A percentile compares a stretch with the other conserved stretches of the same genome.
These are phyloP conservation scores for Ennomos quercinarius DNA, from an alignment of 2,888 invertebrate species.

Conservation along the genomic window DNA sequence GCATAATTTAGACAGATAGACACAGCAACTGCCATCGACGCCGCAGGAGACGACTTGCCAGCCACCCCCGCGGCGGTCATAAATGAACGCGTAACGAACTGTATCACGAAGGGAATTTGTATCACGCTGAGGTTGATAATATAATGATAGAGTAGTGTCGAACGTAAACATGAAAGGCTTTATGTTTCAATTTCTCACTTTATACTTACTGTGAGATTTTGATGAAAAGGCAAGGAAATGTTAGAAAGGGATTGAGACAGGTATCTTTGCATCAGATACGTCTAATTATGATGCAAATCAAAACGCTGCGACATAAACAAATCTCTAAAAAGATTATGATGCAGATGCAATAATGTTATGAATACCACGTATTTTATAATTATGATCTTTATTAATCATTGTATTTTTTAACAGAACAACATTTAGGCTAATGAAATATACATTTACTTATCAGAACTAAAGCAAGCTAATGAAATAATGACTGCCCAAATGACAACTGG, in stretches of 20 bases:
- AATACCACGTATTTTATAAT: too few relatives aligned
- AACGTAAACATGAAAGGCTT: neutral
- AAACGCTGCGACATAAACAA: too few relatives aligned
- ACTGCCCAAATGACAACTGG: conserved; percentile 5
- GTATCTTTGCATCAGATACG: too few relatives aligned
- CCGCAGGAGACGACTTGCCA: conserved; percentile 13
- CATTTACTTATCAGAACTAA: conserved; percentile 1
- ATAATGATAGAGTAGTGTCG: conserved; percentile 6
- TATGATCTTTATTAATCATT: too few relatives aligned
- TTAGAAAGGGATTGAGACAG: too few relatives aligned
- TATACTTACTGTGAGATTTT: too few relatives aligned
- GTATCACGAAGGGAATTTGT: conserved; percentile 17
- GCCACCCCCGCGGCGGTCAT: conserved; percentile 12
- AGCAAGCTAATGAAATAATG: conserved; percentile 6
- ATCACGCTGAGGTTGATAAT: conserved; percentile 17
- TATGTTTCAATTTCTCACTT: too few relatives aligned
- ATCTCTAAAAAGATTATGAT: too few relatives aligned
- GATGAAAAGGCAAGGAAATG: too few relatives aligned
- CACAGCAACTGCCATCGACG: conserved; percentile 6
- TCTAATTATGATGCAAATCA: too few relatives aligned
- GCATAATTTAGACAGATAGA: neutral
- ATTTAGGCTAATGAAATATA: too few relatives aligned
- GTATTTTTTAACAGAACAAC: conserved; percentile 2
- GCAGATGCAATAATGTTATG: too few relatives aligned
- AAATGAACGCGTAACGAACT: conserved; percentile 23